These are phyloP conservation scores for Uropetala carovei DNA, from an alignment of 2,888 invertebrate species.

Conservation along the genomic window DNA sequence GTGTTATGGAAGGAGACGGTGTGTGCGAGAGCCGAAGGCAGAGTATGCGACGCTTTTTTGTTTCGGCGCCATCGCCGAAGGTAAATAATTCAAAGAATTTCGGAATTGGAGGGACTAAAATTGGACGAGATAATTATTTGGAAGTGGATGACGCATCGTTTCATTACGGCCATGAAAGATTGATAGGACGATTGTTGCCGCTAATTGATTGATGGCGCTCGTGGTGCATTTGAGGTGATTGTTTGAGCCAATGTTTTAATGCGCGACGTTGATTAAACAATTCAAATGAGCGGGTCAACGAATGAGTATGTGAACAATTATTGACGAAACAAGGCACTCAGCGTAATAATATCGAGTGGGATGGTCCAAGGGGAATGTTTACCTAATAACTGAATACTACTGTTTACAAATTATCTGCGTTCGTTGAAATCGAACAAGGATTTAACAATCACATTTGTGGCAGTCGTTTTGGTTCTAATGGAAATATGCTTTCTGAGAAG, in stretches of 20 bases:
- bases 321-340: conserved; percentile 57
- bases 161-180: conserved; percentile 63
- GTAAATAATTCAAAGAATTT: conserved; percentile 9
- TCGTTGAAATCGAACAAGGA: conserved; percentile 53
- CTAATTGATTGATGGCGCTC: conserved; percentile 63
- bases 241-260: conserved; percentile 59
- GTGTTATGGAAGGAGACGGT: neutral
- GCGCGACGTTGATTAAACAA: conserved; percentile 59
- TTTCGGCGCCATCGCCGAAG: neutral
- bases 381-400: conserved; percentile 60
- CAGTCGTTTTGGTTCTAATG: conserved; percentile 23
- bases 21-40: neutral
- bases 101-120: conserved; percentile 27
- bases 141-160: conserved; percentile 62
- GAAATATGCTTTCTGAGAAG: conserved; percentile 57
- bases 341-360: conserved; percentile 58
- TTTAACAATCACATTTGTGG: conserved; percentile 62
- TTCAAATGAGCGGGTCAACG: conserved; percentile 61
- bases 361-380: conserved; percentile 36
- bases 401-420: conserved; percentile 60
- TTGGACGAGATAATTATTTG: conserved; percentile 60
- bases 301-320: conserved; percentile 54
- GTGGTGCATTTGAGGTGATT: conserved; percentile 58
- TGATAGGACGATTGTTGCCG: conserved; percentile 58
- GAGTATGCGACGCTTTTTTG: neutral